phyloP scores from a whole-genome alignment of 2,113 vertebrate species.

The Lepisosteus osseus region DNA sequence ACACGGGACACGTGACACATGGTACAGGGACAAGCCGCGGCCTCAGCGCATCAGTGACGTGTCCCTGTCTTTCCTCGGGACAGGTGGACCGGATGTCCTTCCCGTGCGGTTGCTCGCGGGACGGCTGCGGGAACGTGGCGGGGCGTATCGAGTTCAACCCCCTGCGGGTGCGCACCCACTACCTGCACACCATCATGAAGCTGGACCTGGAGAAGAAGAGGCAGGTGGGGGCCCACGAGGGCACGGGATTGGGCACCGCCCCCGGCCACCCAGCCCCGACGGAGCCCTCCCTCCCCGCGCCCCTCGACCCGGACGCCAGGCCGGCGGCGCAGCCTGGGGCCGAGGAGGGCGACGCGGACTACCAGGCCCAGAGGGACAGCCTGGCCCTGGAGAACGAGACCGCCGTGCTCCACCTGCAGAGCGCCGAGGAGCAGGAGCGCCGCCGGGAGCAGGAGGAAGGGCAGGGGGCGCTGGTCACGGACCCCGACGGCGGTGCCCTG shows the following conservation, averaged over 20 bases:
- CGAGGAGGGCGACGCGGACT: slow-evolving; percentile 44
- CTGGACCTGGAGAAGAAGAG: slow-evolving; percentile 86
- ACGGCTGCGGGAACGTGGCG: slow-evolving; percentile 85
- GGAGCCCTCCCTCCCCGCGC: slow-evolving; percentile 36
- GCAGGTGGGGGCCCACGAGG: slow-evolving; percentile 46
- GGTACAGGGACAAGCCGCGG: background rate
- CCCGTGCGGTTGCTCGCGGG: slow-evolving; percentile 92
- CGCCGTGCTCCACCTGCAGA: slow-evolving; percentile 90
- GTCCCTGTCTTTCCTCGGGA: background rate
- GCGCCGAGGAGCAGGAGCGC: slow-evolving; percentile 87
- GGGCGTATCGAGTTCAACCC: slow-evolving; percentile 96
- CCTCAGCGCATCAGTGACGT: background rate
- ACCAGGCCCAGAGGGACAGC: slow-evolving; percentile 60
- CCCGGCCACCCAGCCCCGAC: background rate
- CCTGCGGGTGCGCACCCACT: slow-evolving; percentile 91
- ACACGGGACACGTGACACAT: no score
- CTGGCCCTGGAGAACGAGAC: slow-evolving; percentile 80
- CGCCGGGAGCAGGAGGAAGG: slow-evolving; percentile 78
- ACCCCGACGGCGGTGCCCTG: slow-evolving; percentile 49
- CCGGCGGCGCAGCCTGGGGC: slow-evolving; percentile 45
- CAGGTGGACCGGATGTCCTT: slow-evolving; percentile 97
- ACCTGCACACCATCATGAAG: slow-evolving; percentile 97
- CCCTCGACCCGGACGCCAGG: slow-evolving; percentile 43
- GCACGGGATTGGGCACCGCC: slow-evolving; percentile 33
- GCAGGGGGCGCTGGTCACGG: slow-evolving; percentile 58